Evolutionary conservation across 2,113 vertebrate genomes (phyloP).

Genomic region (Mobula birostris): DNA sequence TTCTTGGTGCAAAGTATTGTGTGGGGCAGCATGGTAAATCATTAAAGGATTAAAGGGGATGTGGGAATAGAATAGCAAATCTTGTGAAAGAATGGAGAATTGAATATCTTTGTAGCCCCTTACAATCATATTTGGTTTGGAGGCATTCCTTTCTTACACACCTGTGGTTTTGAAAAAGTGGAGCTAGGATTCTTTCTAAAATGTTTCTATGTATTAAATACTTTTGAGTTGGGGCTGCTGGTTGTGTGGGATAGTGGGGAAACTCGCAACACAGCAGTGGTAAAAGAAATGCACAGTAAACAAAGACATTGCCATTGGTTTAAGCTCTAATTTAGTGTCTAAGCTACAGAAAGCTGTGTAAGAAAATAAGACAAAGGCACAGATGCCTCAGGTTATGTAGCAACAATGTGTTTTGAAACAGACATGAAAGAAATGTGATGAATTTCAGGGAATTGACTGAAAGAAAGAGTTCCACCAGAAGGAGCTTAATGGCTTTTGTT

Average conservation of each 20-base stretch:
- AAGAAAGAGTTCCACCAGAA: neutral
- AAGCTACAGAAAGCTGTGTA: neutral
- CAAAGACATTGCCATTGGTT: neutral
- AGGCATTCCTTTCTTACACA: neutral
- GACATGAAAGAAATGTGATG: neutral
- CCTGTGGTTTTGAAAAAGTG: neutral
- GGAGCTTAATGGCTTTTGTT: neutral
- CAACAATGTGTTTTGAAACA: neutral
- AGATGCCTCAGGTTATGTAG: neutral
- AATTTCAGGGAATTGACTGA: neutral
- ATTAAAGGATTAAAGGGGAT: neutral
- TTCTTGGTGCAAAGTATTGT: neutral
- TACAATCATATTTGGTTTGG: neutral
- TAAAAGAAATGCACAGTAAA: neutral
- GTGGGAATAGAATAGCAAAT: neutral
- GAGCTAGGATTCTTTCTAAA: neutral
- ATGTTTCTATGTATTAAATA: neutral
- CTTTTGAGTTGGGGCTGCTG: neutral
- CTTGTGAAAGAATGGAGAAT: neutral
- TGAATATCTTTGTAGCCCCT: neutral
- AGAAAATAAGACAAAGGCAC: neutral
- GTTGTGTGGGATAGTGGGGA: too few species aligned
- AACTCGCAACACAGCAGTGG: neutral
- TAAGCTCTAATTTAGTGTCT: neutral
- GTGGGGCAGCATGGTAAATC: neutral